Evolutionary conservation across 2,888 invertebrate genomes (phyloP).

Genomic region (Nycteola revayana): DNA sequence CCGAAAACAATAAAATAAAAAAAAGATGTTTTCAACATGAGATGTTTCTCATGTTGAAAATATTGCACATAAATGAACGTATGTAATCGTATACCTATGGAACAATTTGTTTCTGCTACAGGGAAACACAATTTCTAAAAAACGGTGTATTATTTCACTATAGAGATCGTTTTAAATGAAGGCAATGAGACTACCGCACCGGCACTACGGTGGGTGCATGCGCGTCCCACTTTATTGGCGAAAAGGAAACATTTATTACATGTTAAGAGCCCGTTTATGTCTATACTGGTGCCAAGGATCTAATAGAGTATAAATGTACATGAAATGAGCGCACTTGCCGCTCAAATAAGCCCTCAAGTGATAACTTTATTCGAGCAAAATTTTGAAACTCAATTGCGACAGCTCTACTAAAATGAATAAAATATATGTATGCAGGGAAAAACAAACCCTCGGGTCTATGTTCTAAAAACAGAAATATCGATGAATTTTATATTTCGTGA

Average conservation of each 20-base stretch:
- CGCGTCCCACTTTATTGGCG: conserved; percentile 59
- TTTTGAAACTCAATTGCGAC: neutral
- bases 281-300: conserved; percentile 60
- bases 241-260: conserved; percentile 70
- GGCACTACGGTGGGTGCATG: conserved; percentile 39
- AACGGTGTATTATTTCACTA: conserved; percentile 34
- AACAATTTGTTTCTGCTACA: conserved; percentile 18
- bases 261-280: conserved; percentile 67
- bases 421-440: conserved; percentile 20
- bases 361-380: neutral
- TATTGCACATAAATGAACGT: conserved; percentile 5
- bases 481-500: conserved; percentile 74
- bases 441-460: conserved; percentile 33
- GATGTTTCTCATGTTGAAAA: conserved; percentile 3
- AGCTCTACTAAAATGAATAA: conserved; percentile 24
- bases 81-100: conserved; percentile 16
- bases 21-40: neutral
- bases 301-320: conserved; percentile 44
- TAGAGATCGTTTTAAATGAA: conserved; percentile 61
- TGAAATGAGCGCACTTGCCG: conserved; percentile 32
- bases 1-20: too few species aligned
- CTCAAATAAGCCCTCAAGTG: conserved; percentile 12
- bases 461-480: conserved; percentile 60
- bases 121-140: conserved; percentile 18
- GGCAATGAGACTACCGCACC: conserved; percentile 48